Conservation (phyloP, 2,797 vertebrate species). For the Emys orbicularis region DNA sequence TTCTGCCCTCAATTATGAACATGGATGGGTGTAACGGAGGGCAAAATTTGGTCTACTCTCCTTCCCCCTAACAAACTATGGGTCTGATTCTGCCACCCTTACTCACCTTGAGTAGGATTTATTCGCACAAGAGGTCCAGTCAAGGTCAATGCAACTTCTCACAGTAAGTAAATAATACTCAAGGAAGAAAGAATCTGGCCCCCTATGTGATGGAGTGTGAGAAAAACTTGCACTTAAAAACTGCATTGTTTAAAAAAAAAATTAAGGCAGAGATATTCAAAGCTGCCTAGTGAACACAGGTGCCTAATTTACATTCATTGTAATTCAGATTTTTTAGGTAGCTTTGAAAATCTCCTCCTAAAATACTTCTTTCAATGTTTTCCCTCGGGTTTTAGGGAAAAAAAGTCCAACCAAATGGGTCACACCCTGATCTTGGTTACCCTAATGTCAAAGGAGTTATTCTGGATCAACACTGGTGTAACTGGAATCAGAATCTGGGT, state of each 20-base stretch:
- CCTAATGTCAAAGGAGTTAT: neutral
- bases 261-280: neutral
- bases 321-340: neutral
- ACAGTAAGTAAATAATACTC: neutral
- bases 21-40: neutral
- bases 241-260: neutral
- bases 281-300: neutral
- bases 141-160: fast-evolving
- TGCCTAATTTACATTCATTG: neutral
- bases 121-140: neutral
- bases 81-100: neutral
- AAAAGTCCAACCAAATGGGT: neutral
- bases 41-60: fast-evolving
- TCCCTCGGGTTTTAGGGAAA: neutral
- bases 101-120: fast-evolving
- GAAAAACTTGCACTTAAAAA: neutral
- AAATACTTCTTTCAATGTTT: neutral
- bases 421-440: neutral
- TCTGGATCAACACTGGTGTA: neutral
- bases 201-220: fast-evolving
- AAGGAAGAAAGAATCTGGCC: neutral
- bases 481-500: neutral
- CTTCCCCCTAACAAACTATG: neutral
- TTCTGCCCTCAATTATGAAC: neutral
- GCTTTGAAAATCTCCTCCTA: neutral